phyloP scores from a whole-genome alignment of 2,888 invertebrate genomes.

The Lycophotia porphyrea region DNA sequence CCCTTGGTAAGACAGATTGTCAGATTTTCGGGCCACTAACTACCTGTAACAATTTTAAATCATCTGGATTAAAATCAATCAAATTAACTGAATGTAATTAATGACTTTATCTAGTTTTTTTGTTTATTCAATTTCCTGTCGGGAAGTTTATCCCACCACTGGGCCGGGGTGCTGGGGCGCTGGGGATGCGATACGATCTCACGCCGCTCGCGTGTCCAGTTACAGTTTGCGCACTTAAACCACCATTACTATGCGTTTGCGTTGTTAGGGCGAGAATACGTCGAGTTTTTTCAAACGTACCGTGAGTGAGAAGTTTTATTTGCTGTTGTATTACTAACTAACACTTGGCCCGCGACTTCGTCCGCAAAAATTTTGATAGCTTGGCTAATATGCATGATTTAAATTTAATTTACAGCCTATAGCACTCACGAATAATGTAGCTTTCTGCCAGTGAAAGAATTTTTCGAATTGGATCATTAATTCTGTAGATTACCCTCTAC shows the following conservation, averaged over 20 bases:
- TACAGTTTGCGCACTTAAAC: conserved; percentile 72
- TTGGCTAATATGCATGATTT: no score
- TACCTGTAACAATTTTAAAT: neutral
- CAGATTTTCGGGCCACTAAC: no score
- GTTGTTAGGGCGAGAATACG: neutral
- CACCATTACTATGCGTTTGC: conserved; percentile 55
- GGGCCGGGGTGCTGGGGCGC: conserved; percentile 31
- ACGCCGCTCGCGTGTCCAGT: conserved; percentile 80
- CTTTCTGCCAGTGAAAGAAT: no score
- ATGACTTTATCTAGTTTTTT: conserved; percentile 61
- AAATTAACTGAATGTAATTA: conserved; percentile 22
- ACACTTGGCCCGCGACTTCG: no score
- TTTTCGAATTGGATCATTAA: no score
- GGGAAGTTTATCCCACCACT: conserved; percentile 75
- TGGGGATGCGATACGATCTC: conserved; percentile 78
- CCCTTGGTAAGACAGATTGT: no score
- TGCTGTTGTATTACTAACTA: neutral
- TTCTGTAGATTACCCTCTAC: no score
- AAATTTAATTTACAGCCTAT: no score
- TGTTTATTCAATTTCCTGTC: conserved; percentile 68
- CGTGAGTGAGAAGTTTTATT: neutral
- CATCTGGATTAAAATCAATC: neutral
- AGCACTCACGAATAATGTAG: no score
- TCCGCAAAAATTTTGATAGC: no score
- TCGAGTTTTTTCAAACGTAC: conserved; percentile 4